Percentiles rank a stretch among this genome's conserved stretches.
Evolutionary conservation across 2,797 vertebrate species (phyloP).

Genomic region (Otolemur crassicaudatus): DNA sequence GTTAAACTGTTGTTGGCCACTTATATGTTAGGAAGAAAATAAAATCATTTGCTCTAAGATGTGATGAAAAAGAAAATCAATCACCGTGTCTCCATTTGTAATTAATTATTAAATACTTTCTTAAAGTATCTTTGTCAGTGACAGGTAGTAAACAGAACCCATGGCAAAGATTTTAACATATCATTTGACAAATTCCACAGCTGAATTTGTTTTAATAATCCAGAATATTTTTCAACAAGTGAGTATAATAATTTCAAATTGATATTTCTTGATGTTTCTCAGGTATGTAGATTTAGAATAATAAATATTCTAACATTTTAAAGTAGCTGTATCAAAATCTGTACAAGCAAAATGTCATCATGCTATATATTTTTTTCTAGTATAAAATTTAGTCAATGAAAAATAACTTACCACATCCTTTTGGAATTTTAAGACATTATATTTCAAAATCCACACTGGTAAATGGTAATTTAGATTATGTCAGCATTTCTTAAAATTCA

Average conservation of each 20-base stretch:
- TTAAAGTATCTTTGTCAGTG: conserved; percentile 42
- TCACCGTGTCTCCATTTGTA: conserved; percentile 22
- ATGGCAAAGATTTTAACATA: conserved; percentile 44
- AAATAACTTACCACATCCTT: conserved; percentile 79
- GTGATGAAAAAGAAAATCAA: neutral
- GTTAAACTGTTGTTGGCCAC: conserved; percentile 25
- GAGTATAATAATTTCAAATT: conserved; percentile 17
- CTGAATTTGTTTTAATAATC: conserved; percentile 42
- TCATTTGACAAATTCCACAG: conserved; percentile 12
- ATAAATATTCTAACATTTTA: conserved; percentile 8
- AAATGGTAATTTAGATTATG: conserved; percentile 76
- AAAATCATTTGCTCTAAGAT: conserved; percentile 47
- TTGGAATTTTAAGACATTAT: conserved; percentile 79
- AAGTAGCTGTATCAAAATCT: neutral
- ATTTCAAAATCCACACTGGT: conserved; percentile 63
- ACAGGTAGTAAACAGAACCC: neutral
- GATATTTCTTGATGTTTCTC: neutral
- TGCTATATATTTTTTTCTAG: conserved; percentile 80
- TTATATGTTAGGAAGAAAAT: conserved; percentile 33
- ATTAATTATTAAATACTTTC: conserved; percentile 26
- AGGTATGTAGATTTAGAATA: neutral
- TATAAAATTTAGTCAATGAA: conserved; percentile 79
- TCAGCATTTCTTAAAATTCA: conserved; percentile 82
- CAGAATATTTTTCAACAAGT: conserved; percentile 41
- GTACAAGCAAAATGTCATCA: conserved; percentile 62